Percentiles rank a stretch among this genome's conserved stretches.
Conservation (phyloP, 2,888 invertebrate species). For the Pantelozetes paolii region DNA sequence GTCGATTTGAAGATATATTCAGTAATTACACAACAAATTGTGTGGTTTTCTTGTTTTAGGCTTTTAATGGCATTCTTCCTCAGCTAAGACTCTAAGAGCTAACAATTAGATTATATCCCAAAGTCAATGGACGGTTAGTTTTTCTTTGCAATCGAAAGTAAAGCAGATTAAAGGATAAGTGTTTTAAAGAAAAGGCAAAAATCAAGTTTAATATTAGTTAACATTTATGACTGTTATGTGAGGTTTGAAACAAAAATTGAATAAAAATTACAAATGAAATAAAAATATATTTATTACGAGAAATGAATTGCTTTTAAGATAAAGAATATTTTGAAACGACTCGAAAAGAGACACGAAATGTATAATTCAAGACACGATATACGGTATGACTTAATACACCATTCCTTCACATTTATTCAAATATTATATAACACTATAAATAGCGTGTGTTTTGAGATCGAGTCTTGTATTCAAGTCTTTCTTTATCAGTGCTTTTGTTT, state of each 20-base stretch:
- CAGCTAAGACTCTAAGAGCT: background rate
- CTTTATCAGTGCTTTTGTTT: background rate
- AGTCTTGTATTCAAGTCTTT: too few relatives aligned
- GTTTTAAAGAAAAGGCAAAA: background rate
- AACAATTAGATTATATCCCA: background rate
- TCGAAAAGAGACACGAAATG: too few relatives aligned
- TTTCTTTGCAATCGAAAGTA: background rate
- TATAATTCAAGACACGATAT: background rate
- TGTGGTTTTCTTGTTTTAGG: too few relatives aligned
- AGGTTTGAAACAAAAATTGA: background rate
- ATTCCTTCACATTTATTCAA: background rate
- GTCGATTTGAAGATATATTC: background rate
- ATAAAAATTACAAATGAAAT: background rate
- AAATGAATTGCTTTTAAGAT: background rate
- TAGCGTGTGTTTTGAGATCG: background rate
- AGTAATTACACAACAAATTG: background rate
- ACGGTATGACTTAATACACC: background rate
- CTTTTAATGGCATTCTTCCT: background rate
- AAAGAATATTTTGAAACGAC: too few relatives aligned
- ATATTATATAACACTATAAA: background rate
- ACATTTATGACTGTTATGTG: background rate
- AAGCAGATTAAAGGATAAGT: background rate
- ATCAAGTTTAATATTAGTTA: background rate
- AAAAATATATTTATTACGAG: background rate
- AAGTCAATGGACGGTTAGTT: slow-evolving; percentile 1